phyloP scores from a whole-genome alignment of 2,888 invertebrate genomes.

The Synanthedon myopaeformis region DNA sequence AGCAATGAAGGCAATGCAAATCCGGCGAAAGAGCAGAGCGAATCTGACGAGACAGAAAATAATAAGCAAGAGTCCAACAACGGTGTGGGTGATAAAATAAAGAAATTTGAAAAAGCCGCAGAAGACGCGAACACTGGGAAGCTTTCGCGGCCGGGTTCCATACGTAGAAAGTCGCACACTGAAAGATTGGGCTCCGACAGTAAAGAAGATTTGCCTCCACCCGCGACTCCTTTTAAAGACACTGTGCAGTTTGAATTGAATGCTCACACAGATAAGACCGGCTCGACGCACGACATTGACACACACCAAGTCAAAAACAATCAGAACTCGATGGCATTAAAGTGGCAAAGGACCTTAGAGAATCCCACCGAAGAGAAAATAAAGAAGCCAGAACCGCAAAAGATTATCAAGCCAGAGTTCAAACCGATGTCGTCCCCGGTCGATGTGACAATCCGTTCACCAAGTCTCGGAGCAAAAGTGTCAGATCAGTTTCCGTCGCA shows the following conservation, averaged over 20 bases:
- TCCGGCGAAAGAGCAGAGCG: constrained; percentile 8
- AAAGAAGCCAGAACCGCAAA: constrained; percentile 48
- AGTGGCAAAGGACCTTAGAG: constrained; percentile 39
- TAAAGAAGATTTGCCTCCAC: constrained; percentile 38
- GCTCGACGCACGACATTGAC: constrained; percentile 15
- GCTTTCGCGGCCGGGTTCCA: constrained; percentile 46
- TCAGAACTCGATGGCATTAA: constrained; percentile 18
- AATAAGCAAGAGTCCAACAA: constrained; percentile 37
- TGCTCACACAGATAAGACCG: constrained; percentile 13
- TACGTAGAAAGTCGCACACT: constrained; percentile 30
- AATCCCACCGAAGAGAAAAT: constrained; percentile 24
- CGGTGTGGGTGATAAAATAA: constrained; percentile 63
- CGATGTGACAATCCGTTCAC: constrained; percentile 56
- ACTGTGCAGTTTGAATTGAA: constrained; percentile 35
- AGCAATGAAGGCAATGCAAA: constrained; percentile 6
- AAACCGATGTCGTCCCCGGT: constrained; percentile 50
- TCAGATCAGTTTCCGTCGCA: constrained; percentile 58
- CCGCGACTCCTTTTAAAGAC: constrained; percentile 47
- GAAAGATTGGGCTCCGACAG: constrained; percentile 24
- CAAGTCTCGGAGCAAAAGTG: constrained; percentile 51
- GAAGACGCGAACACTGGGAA: constrained; percentile 44
- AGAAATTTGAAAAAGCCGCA: constrained; percentile 58
- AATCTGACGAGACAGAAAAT: constrained; percentile 8
- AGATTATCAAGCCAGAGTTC: constrained; percentile 59
- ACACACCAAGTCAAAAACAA: constrained; percentile 27